These are phyloP conservation scores for Xestia ashworthii DNA, from an alignment of 2,888 invertebrate species.

Conservation along the genomic window DNA sequence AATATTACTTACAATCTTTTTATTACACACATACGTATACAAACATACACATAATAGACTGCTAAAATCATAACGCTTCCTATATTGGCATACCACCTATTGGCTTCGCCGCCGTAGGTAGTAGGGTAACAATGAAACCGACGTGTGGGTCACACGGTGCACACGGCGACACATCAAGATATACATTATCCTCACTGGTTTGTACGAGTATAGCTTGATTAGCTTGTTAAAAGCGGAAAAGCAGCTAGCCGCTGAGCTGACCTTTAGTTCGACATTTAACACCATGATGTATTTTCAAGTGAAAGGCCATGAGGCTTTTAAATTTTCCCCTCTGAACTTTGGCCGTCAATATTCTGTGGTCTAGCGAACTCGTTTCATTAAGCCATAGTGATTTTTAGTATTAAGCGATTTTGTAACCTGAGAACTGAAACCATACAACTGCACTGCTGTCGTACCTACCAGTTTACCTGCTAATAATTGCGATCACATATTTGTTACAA, in stretches of 20 bases:
- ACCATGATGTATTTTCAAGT: not conserved
- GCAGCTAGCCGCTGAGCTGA: not conserved
- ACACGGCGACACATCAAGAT: not conserved
- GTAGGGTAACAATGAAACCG: too few relatives aligned
- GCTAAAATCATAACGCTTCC: too few relatives aligned
- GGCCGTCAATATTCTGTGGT: not conserved
- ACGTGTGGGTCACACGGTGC: too few relatives aligned
- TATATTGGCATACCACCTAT: too few relatives aligned
- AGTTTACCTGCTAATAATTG: not conserved
- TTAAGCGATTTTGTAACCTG: slow-evolving; percentile 19
- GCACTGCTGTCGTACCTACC: not conserved
- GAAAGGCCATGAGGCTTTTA: slow-evolving; percentile 20
- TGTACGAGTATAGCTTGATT: not conserved
- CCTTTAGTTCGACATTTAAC: slow-evolving; percentile 15
- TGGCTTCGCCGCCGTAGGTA: too few relatives aligned
- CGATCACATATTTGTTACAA: not conserved
- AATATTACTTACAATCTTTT: too few relatives aligned
- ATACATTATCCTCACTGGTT: not conserved
- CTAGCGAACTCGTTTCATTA: slow-evolving; percentile 5
- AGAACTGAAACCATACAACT: slow-evolving; percentile 25
- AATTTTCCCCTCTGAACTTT: slow-evolving; percentile 31
- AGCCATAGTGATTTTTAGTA: slow-evolving; percentile 4
- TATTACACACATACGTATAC: too few relatives aligned
- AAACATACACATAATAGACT: too few relatives aligned
- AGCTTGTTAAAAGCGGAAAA: slow-evolving; percentile 5